Evolutionary conservation across 2,888 invertebrate genomes (phyloP).

Genomic region (Archips crataeganus): DNA sequence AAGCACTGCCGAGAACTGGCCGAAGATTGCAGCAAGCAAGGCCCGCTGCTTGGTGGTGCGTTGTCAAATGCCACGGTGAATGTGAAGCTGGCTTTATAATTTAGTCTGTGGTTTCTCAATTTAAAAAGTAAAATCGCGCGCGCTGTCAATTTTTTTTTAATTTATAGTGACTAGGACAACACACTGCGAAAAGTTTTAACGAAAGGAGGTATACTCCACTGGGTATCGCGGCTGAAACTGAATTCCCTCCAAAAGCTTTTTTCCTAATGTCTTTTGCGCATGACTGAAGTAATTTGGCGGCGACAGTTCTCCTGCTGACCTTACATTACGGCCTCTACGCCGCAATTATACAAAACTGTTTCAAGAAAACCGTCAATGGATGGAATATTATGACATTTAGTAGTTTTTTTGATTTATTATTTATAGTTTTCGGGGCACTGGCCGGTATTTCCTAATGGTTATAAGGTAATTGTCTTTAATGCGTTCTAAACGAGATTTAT

Average conservation of each 20-base stretch:
- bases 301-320: constrained; percentile 1
- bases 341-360: background rate
- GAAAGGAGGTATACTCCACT: constrained; percentile 25
- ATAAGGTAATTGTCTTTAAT: constrained; percentile 34
- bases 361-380: constrained; percentile 13
- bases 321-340: constrained; percentile 25
- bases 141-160: background rate
- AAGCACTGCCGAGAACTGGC: constrained; percentile 65
- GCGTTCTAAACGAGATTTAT: constrained; percentile 37
- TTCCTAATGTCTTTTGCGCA: constrained; percentile 44
- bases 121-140: background rate
- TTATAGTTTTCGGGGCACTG: constrained; percentile 40
- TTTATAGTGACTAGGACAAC: background rate
- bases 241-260: constrained; percentile 58
- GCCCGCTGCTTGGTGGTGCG: constrained; percentile 63
- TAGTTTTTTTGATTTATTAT: constrained; percentile 27
- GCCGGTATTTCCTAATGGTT: constrained; percentile 36
- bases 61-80: constrained; percentile 73
- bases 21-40: constrained; percentile 57
- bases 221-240: constrained; percentile 56
- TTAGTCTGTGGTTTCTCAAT: constrained; percentile 4
- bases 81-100: constrained; percentile 30
- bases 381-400: background rate
- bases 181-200: constrained; percentile 26
- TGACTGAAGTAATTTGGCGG: constrained; percentile 36